Evolutionary conservation across 2,888 invertebrate species (phyloP), one percentile per base, ranked within the genome.

Genomic region (Dexiosoma caninum): DNA sequence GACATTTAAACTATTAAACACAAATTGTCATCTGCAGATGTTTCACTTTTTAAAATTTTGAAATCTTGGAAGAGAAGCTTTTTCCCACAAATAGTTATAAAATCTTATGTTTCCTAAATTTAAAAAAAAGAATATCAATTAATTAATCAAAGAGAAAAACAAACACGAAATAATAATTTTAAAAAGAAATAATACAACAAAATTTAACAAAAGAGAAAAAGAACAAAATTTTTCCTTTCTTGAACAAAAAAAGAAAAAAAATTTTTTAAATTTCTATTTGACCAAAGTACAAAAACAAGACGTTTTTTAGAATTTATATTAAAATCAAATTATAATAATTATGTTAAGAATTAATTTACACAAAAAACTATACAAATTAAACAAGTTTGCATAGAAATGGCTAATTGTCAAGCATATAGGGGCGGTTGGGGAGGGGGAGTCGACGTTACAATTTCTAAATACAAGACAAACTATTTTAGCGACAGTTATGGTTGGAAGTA

Each of bases 331-430:
- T 8, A 64, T 40, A 57, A 57, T 10, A 49, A 21, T 55, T 14
- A 44, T 55, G 12, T 44, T 37, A 55, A 57, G 46, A 55, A 67
- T 30, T 85, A 86, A 86, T 86, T 85, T 83, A 84, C 86, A 84
- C 81, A 21, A 57, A 51, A 57, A 60, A 57, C 32, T 19, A 60
- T n/a, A 14, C 49, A 42, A 35, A n/a, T 60, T 66, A 53, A 35
- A 62, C 35, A 44, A 62, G 62, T n/a, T n/a, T n/a, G n/a, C n/a
- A n/a, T n/a, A n/a, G 67, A 81, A 81, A 81, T 72, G 77, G 72
- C 71, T 62, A 49, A 57, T 46, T 37, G 19, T 44, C 19, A 12
- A 23, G 27, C n/a, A 51, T 51, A 46, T 64, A 27, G 14, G 23
- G 44, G 57, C 32, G 30, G 37, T 32, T 30, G 35, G 16, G 55